A percentile compares a stretch with the other conserved stretches of the same genome.
phyloP scores from a whole-genome alignment of 2,113 vertebrate species.

The Paramormyrops kingsleyae region DNA sequence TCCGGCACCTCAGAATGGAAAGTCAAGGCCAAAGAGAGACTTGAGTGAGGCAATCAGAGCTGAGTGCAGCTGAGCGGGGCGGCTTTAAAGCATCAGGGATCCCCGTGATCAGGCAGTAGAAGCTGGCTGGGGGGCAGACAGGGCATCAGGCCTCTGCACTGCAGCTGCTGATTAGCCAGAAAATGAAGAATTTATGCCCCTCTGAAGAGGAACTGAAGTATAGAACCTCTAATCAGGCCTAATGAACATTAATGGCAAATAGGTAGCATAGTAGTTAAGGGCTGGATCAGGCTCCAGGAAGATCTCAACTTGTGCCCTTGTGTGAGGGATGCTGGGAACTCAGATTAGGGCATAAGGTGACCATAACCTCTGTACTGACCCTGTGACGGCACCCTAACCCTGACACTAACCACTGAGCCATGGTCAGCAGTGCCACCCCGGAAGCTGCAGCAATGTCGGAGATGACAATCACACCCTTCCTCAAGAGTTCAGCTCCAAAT shows the following conservation, averaged over 20 bases:
- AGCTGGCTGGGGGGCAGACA: not conserved
- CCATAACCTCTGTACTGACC: not conserved
- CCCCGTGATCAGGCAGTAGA: not conserved
- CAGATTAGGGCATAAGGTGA: not conserved
- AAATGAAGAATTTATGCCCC: not conserved
- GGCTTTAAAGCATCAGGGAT: not conserved
- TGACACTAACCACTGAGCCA: not conserved
- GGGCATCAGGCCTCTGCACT: not conserved
- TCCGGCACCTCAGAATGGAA: not conserved
- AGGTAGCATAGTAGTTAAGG: not conserved
- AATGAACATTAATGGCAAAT: not conserved
- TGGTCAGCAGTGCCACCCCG: not conserved
- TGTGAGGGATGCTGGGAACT: not conserved
- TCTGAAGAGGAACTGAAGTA: not conserved
- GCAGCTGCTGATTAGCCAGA: not conserved
- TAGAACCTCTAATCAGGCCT: not conserved
- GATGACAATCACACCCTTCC: not conserved
- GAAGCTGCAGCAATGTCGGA: not conserved
- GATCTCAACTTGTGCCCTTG: not conserved
- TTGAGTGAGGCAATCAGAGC: not conserved
- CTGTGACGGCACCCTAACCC: not conserved
- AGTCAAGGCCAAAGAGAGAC: not conserved
- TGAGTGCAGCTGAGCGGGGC: not conserved
- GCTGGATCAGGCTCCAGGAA: not conserved
- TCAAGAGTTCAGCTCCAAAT: not conserved